Evolutionary conservation across 2,113 vertebrate species (phyloP), one percentile per base, ranked within the genome.

Genomic region (Alces alces): DNA sequence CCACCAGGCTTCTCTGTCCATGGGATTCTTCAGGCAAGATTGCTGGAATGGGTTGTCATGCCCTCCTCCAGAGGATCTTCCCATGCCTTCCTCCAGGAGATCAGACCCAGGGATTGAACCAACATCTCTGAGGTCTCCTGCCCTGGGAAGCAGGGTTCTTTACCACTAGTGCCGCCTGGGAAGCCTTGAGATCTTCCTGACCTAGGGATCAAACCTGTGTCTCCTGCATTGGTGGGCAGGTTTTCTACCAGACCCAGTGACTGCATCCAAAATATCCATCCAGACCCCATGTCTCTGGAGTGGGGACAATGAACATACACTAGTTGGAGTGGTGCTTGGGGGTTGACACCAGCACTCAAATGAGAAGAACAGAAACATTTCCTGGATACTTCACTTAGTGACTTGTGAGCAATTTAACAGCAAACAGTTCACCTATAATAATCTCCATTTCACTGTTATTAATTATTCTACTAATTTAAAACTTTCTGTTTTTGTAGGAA

Each of bases 301-400:
- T 12, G 10, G 7, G 10, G 39, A 55, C 30, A 43, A 17, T 1
- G 33, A 25, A 55, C 36, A 2, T 6, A 19, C 3, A 7, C 9
- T n/a, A 6, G 4, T 5, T 58, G 0, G 8, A 33, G 15, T 17
- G 27, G 13, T 11, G 7, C 19, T 70, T 27, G 12, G 13, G 6
- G 7, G 54, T 57, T 14, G 3, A 13, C 7, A 78, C 5, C 39
- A 84, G 39, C 3, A 15, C 7, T 16, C 17, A n/a, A 28, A 5
- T 0, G n/a, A 73, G n/a, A 88, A 84, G n/a, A 82, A 6, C 15
- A 88, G 54, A 25, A 11, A 6, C 23, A 12, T 16, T 47, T 45
- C 25, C 2, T 15, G 5, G 25, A 12, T 33, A 33, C 30, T 54
- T 90, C 30, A 25, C 16, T 9, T 8, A 13, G 23, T 11, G 33